phyloP scores from a whole-genome alignment of 2,113 vertebrate species.

The Poeciliopsis turrubarensis region DNA sequence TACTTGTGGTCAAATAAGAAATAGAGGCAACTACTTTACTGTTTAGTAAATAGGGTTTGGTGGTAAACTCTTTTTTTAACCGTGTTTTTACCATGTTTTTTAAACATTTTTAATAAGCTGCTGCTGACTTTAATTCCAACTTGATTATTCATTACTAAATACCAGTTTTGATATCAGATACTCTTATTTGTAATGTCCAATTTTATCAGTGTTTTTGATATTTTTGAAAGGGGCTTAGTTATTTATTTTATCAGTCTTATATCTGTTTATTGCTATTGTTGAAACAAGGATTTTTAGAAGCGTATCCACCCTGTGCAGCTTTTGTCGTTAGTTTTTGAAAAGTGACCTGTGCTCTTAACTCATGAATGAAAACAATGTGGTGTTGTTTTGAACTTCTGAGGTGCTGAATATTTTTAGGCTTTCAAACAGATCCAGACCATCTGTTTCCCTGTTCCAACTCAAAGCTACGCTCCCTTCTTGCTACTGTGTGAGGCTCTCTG shows the following conservation, averaged over 20 bases:
- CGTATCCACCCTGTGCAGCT: background rate
- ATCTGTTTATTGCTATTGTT: background rate
- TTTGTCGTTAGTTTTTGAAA: background rate
- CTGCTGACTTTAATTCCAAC: background rate
- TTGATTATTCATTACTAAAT: background rate
- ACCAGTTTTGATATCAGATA: background rate
- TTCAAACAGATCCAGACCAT: background rate
- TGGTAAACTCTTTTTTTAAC: too few species aligned
- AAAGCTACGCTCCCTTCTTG: background rate
- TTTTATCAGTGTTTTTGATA: background rate
- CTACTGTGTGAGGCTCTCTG: background rate
- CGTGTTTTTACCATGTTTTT: too few species aligned
- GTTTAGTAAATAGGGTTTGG: too few species aligned
- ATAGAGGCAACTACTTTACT: too few species aligned
- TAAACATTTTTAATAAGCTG: background rate
- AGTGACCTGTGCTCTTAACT: background rate
- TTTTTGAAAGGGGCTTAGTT: background rate
- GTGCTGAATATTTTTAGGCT: conserved; percentile 2
- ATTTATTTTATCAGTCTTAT: background rate
- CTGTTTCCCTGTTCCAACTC: background rate
- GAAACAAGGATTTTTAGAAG: background rate
- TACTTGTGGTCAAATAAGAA: too few species aligned
- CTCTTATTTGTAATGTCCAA: background rate
- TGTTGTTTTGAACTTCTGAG: background rate
- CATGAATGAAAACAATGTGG: background rate